Conservation (phyloP, 1,140 invertebrate genomes). For the Goniozus legneri region DNA sequence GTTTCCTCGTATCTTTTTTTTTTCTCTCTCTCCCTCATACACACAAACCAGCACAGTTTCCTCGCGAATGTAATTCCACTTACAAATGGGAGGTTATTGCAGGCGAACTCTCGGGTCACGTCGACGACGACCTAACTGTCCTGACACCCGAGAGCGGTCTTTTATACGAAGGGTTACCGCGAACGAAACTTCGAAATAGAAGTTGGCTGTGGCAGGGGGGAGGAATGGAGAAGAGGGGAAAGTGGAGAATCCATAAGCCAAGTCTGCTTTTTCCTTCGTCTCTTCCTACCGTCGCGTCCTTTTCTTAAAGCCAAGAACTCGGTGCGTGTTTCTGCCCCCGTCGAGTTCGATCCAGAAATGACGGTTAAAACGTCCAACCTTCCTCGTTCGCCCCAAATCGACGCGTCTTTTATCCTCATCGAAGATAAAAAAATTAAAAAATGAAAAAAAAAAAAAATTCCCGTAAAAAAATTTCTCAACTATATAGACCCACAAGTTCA, state of each 20-base stretch:
- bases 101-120: slow-evolving; percentile 38
- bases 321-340: background rate
- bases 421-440: no score
- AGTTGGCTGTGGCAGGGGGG: no score
- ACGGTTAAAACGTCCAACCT: no score
- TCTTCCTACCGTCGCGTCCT: slow-evolving; percentile 4
- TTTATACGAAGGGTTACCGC: slow-evolving; percentile 31
- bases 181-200: slow-evolving; percentile 33
- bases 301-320: no score
- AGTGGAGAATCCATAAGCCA: slow-evolving; percentile 33
- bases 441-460: no score
- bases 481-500: no score
- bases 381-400: background rate
- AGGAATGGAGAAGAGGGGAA: slow-evolving; percentile 10
- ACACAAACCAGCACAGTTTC: no score
- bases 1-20: no score
- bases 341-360: slow-evolving; percentile 7
- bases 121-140: slow-evolving; percentile 40
- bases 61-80: slow-evolving; percentile 35
- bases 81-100: slow-evolving; percentile 40
- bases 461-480: no score
- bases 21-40: no score
- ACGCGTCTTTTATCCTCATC: no score
- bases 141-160: slow-evolving; percentile 36
- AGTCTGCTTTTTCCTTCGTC: slow-evolving; percentile 2